Evolutionary conservation across 2,797 vertebrate genomes (phyloP).

Genomic region (Macropodus opercularis): DNA sequence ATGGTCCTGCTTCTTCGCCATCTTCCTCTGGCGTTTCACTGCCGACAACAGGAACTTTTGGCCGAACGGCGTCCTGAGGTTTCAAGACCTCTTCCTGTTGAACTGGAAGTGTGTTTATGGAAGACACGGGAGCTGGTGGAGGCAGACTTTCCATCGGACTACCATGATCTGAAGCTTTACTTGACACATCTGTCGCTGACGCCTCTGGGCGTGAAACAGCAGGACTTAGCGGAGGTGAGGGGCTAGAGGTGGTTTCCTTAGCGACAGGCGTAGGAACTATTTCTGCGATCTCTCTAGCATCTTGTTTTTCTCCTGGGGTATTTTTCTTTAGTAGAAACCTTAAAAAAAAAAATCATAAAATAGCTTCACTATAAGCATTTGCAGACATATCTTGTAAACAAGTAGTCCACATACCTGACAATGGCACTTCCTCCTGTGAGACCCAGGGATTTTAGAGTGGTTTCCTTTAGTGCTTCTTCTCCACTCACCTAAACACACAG

Average conservation of each 20-base stretch:
- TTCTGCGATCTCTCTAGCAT: conserved; percentile 36
- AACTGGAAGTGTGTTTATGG: conserved; percentile 31
- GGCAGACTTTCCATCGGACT: conserved; percentile 24
- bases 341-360: conserved; percentile 1
- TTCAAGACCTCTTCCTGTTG: conserved; percentile 40
- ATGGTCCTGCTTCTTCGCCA: conserved; percentile 74
- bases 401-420: conserved; percentile 85
- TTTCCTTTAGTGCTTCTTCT: conserved; percentile 84
- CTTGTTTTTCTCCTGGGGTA: conserved; percentile 48
- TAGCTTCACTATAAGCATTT: not conserved
- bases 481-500: conserved; percentile 83
- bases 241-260: conserved; percentile 38
- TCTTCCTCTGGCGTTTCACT: conserved; percentile 45
- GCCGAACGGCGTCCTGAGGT: conserved; percentile 46
- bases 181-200: conserved; percentile 18
- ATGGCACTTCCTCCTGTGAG: conserved; percentile 92
- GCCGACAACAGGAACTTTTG: conserved; percentile 38
- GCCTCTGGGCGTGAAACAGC: conserved; percentile 27
- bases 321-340: conserved; percentile 79
- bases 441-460: conserved; percentile 90
- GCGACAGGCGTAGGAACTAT: conserved; percentile 36
- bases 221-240: conserved; percentile 5
- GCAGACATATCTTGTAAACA: too few relatives aligned
- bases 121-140: conserved; percentile 13
- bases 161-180: conserved; percentile 12